These are phyloP conservation scores for Netelia inedita DNA, from an alignment of 2,888 invertebrate species.

Conservation along the genomic window DNA sequence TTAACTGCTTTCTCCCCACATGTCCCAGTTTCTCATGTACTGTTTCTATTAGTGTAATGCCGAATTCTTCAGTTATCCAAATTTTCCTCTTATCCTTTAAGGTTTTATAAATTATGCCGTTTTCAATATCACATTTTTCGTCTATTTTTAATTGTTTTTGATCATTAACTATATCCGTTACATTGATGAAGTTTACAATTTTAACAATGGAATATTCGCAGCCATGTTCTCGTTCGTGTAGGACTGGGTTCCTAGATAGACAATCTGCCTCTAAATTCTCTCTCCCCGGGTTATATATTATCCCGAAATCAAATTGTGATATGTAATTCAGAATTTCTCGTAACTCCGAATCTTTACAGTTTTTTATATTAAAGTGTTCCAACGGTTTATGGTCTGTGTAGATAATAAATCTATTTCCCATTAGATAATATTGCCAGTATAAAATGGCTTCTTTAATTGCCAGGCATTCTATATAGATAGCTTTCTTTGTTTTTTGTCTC, in stretches of 20 bases:
- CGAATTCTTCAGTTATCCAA: constrained; percentile 57
- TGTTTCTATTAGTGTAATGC: constrained; percentile 60
- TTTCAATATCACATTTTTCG: constrained; percentile 44
- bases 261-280: constrained; percentile 35
- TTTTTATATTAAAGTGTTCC: constrained; percentile 24
- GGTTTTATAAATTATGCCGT: constrained; percentile 60
- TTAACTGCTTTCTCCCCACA: constrained; percentile 57
- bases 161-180: constrained; percentile 16
- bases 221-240: neutral
- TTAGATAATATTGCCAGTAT: constrained; percentile 40
- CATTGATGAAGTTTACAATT: constrained; percentile 28
- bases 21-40: constrained; percentile 24
- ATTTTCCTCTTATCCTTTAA: constrained; percentile 62
- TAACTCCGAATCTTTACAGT: constrained; percentile 22
- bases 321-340: constrained; percentile 23
- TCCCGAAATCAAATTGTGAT: constrained; percentile 29
- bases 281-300: constrained; percentile 39
- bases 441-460: constrained; percentile 34
- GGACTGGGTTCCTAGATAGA: constrained; percentile 22
- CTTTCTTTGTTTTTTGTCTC: constrained; percentile 26
- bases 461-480: constrained; percentile 39
- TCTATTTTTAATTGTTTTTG: constrained; percentile 53
- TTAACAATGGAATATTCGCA: neutral
- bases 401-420: constrained; percentile 20
- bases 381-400: constrained; percentile 39